These are phyloP conservation scores for Aurelia sp. DNA, from an alignment of 30 jellyfish, hydroid and myxozoan species.

Conservation along the genomic window DNA sequence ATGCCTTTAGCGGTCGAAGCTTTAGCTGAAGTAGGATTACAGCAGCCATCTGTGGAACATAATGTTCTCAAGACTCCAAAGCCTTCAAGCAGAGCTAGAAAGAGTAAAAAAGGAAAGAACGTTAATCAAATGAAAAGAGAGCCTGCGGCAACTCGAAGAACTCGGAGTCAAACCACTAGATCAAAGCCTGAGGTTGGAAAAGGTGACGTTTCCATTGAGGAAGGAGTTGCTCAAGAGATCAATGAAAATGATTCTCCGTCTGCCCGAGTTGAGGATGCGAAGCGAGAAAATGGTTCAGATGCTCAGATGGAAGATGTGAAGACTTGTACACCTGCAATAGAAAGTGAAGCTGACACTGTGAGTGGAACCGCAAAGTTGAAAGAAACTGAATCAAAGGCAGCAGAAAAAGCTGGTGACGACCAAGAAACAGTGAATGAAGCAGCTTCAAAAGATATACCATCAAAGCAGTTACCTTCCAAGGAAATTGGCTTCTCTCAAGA, in stretches of 20 bases:
- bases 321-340: background rate
- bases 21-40: too few species aligned
- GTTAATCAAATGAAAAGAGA: background rate
- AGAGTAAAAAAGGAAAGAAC: too few species aligned
- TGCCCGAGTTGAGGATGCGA: too few species aligned
- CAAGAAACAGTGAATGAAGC: background rate
- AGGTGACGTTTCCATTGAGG: background rate
- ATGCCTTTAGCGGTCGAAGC: too few species aligned
- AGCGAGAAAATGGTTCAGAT: background rate
- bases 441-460: background rate
- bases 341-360: background rate
- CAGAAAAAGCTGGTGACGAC: background rate
- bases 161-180: constrained; percentile 18
- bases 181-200: background rate
- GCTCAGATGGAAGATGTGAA: background rate
- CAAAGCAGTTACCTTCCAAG: background rate
- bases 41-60: too few species aligned
- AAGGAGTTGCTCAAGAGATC: background rate
- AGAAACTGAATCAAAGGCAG: background rate
- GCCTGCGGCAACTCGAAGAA: constrained; percentile 18
- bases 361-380: background rate
- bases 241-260: background rate
- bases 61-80: too few species aligned
- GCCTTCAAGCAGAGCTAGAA: too few species aligned
- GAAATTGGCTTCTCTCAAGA: too few species aligned